Evolutionary conservation across 2,113 vertebrate species (phyloP).

Genomic region (Ivindomyrus marchei): DNA sequence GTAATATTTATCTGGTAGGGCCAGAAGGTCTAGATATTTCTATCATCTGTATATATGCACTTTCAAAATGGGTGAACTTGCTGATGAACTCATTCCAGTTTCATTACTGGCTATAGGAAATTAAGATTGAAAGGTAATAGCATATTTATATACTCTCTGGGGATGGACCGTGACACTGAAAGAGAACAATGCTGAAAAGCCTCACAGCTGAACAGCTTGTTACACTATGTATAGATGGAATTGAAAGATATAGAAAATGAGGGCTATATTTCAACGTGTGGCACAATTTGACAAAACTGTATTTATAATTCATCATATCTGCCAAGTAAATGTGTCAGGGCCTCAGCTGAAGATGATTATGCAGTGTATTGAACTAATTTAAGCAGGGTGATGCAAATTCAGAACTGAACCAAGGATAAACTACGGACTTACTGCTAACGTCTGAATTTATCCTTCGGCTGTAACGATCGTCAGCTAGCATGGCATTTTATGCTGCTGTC

Average conservation of each 20-base stretch:
- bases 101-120: background rate
- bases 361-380: constrained; percentile 6
- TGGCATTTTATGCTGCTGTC: background rate
- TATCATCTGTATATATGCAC: background rate
- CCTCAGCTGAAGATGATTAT: constrained; percentile 6
- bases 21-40: background rate
- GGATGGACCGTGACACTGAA: constrained; percentile 6
- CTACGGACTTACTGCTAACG: background rate
- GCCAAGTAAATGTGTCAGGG: constrained; percentile 13
- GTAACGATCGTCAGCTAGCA: background rate
- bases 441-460: background rate
- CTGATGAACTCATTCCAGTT: constrained; percentile 2
- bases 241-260: constrained; percentile 9
- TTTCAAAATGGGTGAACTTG: background rate
- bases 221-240: constrained; percentile 9
- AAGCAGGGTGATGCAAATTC: constrained; percentile 15
- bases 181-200: background rate
- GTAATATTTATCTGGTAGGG: background rate
- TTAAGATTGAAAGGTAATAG: background rate
- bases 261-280: background rate
- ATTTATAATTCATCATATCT: constrained; percentile 15
- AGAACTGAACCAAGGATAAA: background rate
- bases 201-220: constrained; percentile 9
- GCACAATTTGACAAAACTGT: constrained; percentile 17
- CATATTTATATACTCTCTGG: constrained; percentile 13